Conservation (phyloP, 2,113 vertebrate species). For the Alces alces region DNA sequence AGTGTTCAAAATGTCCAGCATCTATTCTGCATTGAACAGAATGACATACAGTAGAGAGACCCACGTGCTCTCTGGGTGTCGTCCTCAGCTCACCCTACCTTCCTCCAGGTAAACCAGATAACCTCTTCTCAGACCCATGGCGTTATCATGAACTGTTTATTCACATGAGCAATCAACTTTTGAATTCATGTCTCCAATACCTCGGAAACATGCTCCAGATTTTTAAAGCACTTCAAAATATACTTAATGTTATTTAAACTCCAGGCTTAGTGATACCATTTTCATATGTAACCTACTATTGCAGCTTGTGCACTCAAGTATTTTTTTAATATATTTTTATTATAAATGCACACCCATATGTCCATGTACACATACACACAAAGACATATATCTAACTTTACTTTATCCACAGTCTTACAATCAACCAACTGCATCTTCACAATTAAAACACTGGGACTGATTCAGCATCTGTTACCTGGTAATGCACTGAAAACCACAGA, state of each 20-base stretch:
- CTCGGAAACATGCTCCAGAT: background rate
- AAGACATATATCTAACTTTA: background rate
- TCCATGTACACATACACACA: background rate
- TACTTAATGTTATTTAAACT: background rate
- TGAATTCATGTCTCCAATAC: background rate
- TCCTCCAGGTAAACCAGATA: background rate
- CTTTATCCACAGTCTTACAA: background rate
- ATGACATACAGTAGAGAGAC: background rate
- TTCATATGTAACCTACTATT: background rate
- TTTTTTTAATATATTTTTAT: background rate
- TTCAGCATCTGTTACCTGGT: background rate
- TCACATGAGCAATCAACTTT: background rate
- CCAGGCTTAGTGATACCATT: background rate
- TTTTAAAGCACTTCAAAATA: slow-evolving; percentile 2
- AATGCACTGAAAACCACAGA: background rate
- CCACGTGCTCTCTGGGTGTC: no score
- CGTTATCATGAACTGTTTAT: background rate
- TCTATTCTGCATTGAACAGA: background rate
- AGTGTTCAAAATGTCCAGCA: background rate
- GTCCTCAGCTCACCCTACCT: rapidly evolving
- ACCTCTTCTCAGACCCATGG: background rate
- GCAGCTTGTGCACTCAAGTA: background rate
- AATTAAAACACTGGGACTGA: background rate
- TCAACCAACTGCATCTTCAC: background rate
- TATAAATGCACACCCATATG: background rate